A percentile compares a stretch with the other conserved stretches of the same genome.
phyloP scores from a whole-genome alignment of 2,113 vertebrate species.

The Rhineura floridana region DNA sequence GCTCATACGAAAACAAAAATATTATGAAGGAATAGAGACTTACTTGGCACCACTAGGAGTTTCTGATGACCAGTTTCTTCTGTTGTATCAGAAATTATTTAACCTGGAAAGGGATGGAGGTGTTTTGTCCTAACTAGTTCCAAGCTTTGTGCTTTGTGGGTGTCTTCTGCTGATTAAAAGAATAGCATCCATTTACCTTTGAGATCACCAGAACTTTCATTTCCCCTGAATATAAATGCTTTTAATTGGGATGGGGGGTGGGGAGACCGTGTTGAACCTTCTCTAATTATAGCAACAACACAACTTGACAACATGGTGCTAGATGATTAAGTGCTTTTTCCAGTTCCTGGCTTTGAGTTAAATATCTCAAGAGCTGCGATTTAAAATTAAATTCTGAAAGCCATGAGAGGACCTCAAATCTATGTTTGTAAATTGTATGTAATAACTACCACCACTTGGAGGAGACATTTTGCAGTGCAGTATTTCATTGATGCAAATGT shows the following conservation, averaged over 20 bases:
- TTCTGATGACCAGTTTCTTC: background rate
- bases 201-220: background rate
- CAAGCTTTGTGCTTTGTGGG: conserved; percentile 7
- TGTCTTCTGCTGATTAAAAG: background rate
- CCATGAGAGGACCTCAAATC: background rate
- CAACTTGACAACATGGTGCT: background rate
- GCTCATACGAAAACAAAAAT: background rate
- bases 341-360: background rate
- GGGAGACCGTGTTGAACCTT: background rate
- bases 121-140: background rate
- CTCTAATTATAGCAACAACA: background rate
- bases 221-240: background rate
- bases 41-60: rapidly evolving
- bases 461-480: background rate
- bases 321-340: background rate
- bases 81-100: background rate
- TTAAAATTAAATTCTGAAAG: background rate
- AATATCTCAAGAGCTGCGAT: background rate
- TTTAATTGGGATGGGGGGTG: background rate
- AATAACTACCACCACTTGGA: background rate
- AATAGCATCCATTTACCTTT: conserved; percentile 7
- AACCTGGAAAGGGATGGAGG: rapidly evolving
- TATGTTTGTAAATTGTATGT: background rate
- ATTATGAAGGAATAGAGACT: background rate
- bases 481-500: background rate